phyloP scores from a whole-genome alignment of 2,797 vertebrate genomes.

The Epinephelus coioides region DNA sequence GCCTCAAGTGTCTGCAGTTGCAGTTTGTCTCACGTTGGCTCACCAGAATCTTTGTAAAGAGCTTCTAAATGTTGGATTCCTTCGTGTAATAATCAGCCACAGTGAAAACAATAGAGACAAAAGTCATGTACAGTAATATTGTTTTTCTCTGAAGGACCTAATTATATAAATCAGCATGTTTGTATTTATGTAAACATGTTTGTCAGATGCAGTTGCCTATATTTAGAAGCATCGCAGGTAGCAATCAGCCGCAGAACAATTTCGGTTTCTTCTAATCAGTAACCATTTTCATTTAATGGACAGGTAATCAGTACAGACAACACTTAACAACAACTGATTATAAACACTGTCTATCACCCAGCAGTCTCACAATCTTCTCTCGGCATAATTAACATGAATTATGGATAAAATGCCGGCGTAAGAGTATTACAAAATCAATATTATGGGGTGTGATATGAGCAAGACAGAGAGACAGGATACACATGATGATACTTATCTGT shows the following conservation, averaged over 20 bases:
- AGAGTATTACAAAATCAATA: conserved; percentile 14
- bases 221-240: conserved; percentile 13
- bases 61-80: neutral
- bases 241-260: neutral
- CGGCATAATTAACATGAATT: conserved; percentile 25
- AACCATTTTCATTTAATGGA: conserved; percentile 30
- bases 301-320: conserved; percentile 35
- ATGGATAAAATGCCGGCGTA: neutral
- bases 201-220: neutral
- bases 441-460: neutral
- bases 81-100: neutral
- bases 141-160: too few relatives aligned
- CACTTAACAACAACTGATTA: conserved; percentile 32
- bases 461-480: conserved; percentile 17
- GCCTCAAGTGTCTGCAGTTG: neutral
- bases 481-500: conserved; percentile 12
- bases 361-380: neutral
- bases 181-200: conserved; percentile 2
- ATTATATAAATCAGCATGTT: conserved; percentile 1
- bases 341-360: conserved; percentile 4
- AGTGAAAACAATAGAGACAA: neutral
- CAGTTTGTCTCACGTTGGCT: neutral
- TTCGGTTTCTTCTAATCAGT: conserved; percentile 14
- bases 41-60: neutral
- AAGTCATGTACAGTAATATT: neutral